phyloP scores from a whole-genome alignment of 2,113 vertebrate species.

The Hemiscyllium ocellatum region DNA sequence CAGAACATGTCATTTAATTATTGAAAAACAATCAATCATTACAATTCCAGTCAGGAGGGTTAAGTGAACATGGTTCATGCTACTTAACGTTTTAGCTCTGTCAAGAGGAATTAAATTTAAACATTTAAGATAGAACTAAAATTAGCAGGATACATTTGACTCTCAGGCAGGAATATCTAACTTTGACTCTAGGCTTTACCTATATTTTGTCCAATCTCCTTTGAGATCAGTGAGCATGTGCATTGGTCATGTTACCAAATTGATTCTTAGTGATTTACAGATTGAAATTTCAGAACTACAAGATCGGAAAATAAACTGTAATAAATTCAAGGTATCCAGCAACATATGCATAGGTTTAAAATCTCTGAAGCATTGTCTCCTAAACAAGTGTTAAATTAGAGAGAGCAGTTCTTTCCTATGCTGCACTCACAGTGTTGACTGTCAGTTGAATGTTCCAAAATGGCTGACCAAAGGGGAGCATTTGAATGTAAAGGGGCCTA shows the following conservation, averaged over 20 bases:
- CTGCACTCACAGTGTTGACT: neutral
- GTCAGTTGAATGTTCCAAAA: neutral
- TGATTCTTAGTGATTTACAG: neutral
- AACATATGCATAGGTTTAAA: neutral
- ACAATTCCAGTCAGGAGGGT: neutral
- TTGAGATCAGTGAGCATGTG: too few relatives aligned
- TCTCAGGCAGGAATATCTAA: neutral
- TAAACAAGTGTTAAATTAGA: neutral
- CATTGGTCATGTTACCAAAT: neutral
- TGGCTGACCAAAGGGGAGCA: neutral
- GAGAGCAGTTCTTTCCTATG: neutral
- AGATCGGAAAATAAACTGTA: neutral
- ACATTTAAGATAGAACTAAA: neutral
- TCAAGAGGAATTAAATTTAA: neutral
- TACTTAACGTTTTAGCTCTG: neutral
- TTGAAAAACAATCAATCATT: too few relatives aligned
- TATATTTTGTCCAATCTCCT: neutral
- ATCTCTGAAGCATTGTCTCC: neutral
- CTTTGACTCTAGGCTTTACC: neutral
- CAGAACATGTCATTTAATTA: too few relatives aligned
- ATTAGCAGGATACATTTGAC: neutral
- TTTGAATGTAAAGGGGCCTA: neutral
- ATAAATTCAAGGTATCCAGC: neutral
- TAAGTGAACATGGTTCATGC: neutral
- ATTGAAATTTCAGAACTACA: neutral